Conservation (phyloP, 2,113 vertebrate species). For the Lontra canadensis region DNA sequence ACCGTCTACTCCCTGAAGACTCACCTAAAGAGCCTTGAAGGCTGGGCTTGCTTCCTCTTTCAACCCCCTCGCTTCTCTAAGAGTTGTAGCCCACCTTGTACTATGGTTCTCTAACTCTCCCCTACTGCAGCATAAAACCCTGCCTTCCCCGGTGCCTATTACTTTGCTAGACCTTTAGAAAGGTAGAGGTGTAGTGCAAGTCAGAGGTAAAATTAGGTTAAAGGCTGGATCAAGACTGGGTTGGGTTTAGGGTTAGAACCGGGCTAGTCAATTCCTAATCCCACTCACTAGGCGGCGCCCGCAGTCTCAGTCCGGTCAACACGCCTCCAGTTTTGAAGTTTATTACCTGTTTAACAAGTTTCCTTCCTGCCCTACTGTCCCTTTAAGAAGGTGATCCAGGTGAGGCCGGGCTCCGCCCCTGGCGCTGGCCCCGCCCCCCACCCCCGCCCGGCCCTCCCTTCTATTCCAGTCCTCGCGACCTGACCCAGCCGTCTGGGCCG, state of each 20-base stretch:
- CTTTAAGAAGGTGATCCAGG: conserved; percentile 82
- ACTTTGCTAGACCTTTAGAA: background rate
- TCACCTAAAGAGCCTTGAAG: background rate
- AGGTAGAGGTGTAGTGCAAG: background rate
- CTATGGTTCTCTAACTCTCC: background rate
- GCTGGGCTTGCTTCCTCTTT: background rate
- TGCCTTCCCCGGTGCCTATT: background rate
- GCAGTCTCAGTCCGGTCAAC: conserved; percentile 14
- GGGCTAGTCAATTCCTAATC: background rate
- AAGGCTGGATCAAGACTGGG: background rate
- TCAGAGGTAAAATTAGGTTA: background rate
- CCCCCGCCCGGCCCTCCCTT: background rate
- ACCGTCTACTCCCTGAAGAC: background rate
- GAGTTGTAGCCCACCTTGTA: background rate
- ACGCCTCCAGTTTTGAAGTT: conserved; percentile 20
- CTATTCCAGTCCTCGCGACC: background rate
- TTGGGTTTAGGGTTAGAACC: background rate
- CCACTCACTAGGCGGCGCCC: conserved; percentile 64
- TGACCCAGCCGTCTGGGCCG: conserved; percentile 48
- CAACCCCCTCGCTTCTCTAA: background rate
- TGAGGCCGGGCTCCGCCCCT: conserved; percentile 67
- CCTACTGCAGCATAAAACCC: background rate
- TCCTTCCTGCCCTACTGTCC: conserved; percentile 35
- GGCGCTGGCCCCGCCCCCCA: background rate
- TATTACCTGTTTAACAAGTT: conserved; percentile 60